Evolutionary conservation across 2,113 vertebrate genomes (phyloP), one percentile per base, ranked within the genome.

Genomic region (Sebastes schlegelii): DNA sequence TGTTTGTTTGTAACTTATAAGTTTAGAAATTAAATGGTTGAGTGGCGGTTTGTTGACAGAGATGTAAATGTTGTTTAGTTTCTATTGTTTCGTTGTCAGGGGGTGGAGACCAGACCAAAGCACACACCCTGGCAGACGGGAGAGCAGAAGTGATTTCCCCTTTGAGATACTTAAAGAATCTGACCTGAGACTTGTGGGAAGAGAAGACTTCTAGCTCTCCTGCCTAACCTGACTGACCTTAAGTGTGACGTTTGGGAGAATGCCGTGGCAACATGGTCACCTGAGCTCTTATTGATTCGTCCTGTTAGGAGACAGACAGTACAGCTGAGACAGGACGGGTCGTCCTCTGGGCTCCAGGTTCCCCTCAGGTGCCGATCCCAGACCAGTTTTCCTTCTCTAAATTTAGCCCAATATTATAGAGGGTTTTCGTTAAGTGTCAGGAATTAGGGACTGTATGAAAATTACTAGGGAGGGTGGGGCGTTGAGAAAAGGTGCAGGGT

Each of bases 1-100:
- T 88, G 80, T 93, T 89, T 74, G 69, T 93, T 90, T 89, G 84
- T 92, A 90, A 86, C 16, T 89, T 89, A 82, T 92, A 23, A 71
- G 65, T 90, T 89, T 88, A 86, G 80, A 92, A 71, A 88, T 86
- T 49, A 77, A 82, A 77, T 74, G 62, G 70, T 73, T 75, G 82
- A 88, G 74, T 87, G 73, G 60, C 45, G 54, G 58, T 69, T 34
- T 64, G 46, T 83, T 68, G 68, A 54, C 77, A 62, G 66, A 85
- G 68, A 65, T 85, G 80, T 79, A 76, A 79, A 84, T 79, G 58
- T 90, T 86, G 68, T 87, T 87, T 88, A 58, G 67, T 75, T 81
- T 66, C 8, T 80, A 43, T 85, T 3, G 16, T 83, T 79, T 75
- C 11, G 52, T 49, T 42, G 77, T 85, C 43, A 48, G 34, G 48